Evolutionary conservation across 1,140 invertebrate species (phyloP).

Genomic region (Bombyx mori): DNA sequence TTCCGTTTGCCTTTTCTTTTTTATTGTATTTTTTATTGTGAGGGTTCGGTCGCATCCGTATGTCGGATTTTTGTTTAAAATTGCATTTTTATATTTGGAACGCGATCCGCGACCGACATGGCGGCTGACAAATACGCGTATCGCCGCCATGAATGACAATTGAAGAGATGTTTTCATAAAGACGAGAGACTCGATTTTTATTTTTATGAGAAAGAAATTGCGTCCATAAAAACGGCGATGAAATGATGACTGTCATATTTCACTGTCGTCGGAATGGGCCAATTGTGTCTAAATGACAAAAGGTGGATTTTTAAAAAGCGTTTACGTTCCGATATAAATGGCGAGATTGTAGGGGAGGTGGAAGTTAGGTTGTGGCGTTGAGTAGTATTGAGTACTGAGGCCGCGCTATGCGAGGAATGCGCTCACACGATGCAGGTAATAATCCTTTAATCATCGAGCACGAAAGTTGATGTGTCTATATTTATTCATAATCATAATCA

Average conservation of each 20-base stretch:
- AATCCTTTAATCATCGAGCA: constrained; percentile 2
- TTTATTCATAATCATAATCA: too few relatives aligned
- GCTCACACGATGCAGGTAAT: constrained; percentile 32
- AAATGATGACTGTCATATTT: constrained; percentile 66
- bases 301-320: constrained; percentile 21
- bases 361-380: constrained; percentile 19
- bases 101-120: constrained; percentile 50
- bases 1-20: constrained; percentile 27
- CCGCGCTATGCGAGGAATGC: constrained; percentile 46
- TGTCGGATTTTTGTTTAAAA: constrained; percentile 60
- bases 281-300: constrained; percentile 49
- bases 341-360: constrained; percentile 2
- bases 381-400: constrained; percentile 22
- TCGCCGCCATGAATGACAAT: constrained; percentile 69
- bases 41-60: constrained; percentile 54
- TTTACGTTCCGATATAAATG: constrained; percentile 4
- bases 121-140: constrained; percentile 65
- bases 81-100: constrained; percentile 69
- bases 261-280: constrained; percentile 54
- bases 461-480: not conserved
- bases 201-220: constrained; percentile 69
- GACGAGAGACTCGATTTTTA: constrained; percentile 49
- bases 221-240: constrained; percentile 61
- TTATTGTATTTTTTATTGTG: constrained; percentile 42
- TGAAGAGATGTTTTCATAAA: constrained; percentile 69